Conservation (phyloP, 2,888 invertebrate genomes). For the Rotaria socialis region DNA sequence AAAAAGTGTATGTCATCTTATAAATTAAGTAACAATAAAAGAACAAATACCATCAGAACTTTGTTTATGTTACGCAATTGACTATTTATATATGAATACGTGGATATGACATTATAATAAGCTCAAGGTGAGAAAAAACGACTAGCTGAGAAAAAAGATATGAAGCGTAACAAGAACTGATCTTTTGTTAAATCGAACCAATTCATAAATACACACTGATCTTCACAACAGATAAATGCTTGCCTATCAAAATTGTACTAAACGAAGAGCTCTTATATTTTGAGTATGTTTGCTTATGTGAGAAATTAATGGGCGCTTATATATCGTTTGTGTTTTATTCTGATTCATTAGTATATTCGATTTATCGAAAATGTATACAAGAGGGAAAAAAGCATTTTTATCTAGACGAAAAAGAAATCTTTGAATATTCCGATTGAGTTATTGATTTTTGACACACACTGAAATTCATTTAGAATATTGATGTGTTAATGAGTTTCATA, state of each 20-base stretch:
- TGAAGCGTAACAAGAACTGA: too few species aligned
- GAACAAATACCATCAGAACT: neutral
- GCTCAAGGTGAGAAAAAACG: neutral
- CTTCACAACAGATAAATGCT: neutral
- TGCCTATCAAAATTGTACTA: neutral
- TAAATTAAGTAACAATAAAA: neutral
- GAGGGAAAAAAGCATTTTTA: neutral
- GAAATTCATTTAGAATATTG: neutral
- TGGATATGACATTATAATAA: neutral
- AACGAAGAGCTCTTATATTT: neutral
- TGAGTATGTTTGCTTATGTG: neutral
- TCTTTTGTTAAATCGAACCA: too few species aligned
- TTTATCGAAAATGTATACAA: neutral
- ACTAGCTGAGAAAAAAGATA: neutral
- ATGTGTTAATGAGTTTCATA: neutral
- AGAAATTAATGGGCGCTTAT: neutral
- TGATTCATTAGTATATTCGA: neutral
- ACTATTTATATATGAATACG: neutral
- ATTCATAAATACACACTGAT: neutral
- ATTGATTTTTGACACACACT: neutral
- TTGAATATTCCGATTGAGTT: neutral
- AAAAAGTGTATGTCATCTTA: neutral
- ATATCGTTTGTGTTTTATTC: neutral
- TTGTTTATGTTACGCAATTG: conserved; percentile 2
- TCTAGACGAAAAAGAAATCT: neutral